A percentile compares a stretch with the other conserved stretches of the same genome.
Evolutionary conservation across 2,113 vertebrate species (phyloP).

Genomic region (Kryptolebias marmoratus): DNA sequence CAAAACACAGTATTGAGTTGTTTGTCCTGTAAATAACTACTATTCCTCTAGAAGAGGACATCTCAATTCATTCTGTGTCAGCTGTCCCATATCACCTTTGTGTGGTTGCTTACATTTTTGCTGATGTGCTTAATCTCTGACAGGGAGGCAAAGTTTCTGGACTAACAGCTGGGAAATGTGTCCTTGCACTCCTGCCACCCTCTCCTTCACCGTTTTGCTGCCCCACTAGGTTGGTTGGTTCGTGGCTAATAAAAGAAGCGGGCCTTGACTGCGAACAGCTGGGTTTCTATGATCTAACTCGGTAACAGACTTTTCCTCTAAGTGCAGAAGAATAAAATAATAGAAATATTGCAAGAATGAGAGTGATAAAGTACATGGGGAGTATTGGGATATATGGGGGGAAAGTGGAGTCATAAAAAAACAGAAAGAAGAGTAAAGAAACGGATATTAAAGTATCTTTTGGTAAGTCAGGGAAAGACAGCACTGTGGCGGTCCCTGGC

Average conservation of each 20-base stretch:
- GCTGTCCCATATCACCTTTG: slow-evolving; percentile 50
- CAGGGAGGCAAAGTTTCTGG: slow-evolving; percentile 59
- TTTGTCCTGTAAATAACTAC: neutral
- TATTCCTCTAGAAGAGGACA: slow-evolving; percentile 5
- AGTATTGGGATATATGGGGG: slow-evolving; percentile 29
- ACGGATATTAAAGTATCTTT: slow-evolving; percentile 24
- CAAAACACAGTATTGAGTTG: neutral
- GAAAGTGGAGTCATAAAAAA: neutral
- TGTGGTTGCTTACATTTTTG: slow-evolving; percentile 21
- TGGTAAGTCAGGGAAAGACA: slow-evolving; percentile 48
- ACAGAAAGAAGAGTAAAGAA: slow-evolving; percentile 12
- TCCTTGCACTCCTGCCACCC: slow-evolving; percentile 39
- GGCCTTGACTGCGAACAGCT: slow-evolving; percentile 79
- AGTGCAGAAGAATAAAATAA: slow-evolving; percentile 46
- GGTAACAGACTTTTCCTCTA: slow-evolving; percentile 41
- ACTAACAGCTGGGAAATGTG: slow-evolving; percentile 77
- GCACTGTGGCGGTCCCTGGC: slow-evolving; percentile 58
- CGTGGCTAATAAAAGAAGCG: slow-evolving; percentile 80
- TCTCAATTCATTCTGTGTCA: slow-evolving; percentile 46
- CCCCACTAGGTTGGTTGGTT: slow-evolving; percentile 59
- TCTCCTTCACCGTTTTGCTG: slow-evolving; percentile 49
- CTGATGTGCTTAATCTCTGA: slow-evolving; percentile 68
- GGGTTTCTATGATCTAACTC: slow-evolving; percentile 72
- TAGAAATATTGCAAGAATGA: slow-evolving; percentile 33
- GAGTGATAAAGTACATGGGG: slow-evolving; percentile 20